phyloP scores from a whole-genome alignment of 30 jellyfish, hydroid and myxozoan genomes.

The Cassiopea andromeda region DNA sequence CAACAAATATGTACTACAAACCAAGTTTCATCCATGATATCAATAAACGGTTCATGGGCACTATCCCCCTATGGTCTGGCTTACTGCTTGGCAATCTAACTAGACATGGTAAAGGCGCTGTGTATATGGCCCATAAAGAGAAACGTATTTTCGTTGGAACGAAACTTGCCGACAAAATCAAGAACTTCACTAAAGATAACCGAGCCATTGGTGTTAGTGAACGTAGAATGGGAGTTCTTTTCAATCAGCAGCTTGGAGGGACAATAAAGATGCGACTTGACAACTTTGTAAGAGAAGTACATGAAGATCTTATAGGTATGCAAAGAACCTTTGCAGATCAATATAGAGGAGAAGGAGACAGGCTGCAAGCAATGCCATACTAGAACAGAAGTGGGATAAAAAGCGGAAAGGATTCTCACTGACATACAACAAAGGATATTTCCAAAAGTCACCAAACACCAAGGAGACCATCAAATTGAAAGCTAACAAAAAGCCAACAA shows the following conservation, averaged over 20 bases:
- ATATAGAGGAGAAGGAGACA: not conserved
- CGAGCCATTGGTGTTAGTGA: constrained; percentile 30
- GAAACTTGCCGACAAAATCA: not conserved
- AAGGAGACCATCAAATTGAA: not conserved
- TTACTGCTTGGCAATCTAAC: constrained; percentile 30
- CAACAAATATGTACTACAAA: too few species aligned
- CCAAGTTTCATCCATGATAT: not conserved
- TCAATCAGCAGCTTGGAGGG: constrained; percentile 23
- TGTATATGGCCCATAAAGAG: constrained; percentile 4
- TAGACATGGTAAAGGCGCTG: constrained; percentile 33
- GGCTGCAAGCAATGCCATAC: not conserved
- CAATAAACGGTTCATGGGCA: constrained; percentile 19
- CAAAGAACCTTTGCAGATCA: constrained; percentile 37
- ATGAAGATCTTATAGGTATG: constrained; percentile 35
- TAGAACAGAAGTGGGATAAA: constrained; percentile 59
- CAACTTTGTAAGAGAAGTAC: constrained; percentile 17
- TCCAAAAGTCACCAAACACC: not conserved
- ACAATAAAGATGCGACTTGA: constrained; percentile 31
- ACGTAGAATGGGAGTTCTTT: constrained; percentile 45
- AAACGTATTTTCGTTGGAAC: not conserved
- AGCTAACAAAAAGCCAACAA: not conserved
- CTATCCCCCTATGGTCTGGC: constrained; percentile 49
- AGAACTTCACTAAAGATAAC: constrained; percentile 17
- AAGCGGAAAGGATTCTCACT: constrained; percentile 21
- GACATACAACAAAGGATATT: not conserved